Evolutionary conservation across 2,113 vertebrate genomes (phyloP).

Genomic region (Pagrus major): DNA sequence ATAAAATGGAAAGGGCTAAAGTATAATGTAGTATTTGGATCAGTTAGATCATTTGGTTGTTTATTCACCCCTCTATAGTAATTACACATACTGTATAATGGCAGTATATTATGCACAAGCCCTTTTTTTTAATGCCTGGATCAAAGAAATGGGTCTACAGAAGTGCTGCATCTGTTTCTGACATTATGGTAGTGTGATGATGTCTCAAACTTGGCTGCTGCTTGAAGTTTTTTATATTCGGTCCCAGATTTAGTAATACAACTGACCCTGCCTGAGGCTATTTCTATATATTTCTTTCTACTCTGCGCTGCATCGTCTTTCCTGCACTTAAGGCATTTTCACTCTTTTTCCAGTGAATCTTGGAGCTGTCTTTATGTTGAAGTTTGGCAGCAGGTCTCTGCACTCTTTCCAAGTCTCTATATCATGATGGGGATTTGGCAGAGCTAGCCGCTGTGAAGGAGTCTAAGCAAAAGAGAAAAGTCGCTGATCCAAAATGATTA

Average conservation of each 20-base stretch:
- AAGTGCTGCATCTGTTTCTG: background rate
- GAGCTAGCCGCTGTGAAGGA: conserved; percentile 16
- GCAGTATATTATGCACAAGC: background rate
- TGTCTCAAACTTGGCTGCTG: background rate
- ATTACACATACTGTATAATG: background rate
- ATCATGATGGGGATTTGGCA: conserved; percentile 40
- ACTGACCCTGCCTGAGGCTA: background rate
- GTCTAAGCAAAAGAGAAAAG: conserved; percentile 18
- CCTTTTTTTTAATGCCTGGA: background rate
- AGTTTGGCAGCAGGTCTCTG: conserved; percentile 38
- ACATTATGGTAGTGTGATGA: background rate
- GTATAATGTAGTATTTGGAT: background rate
- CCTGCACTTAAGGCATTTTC: conserved; percentile 12
- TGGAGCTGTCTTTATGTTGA: conserved; percentile 2
- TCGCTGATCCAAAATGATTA: conserved; percentile 17
- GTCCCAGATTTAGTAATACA: background rate
- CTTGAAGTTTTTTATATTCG: background rate
- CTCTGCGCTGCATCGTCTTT: conserved; percentile 1
- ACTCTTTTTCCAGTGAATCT: conserved; percentile 18
- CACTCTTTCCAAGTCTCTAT: conserved; percentile 12
- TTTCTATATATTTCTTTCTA: background rate
- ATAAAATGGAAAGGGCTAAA: background rate
- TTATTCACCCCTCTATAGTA: background rate
- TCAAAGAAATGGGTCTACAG: background rate
- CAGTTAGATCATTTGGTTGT: background rate